Evolutionary conservation across 1,140 invertebrate genomes (phyloP), one percentile per base, ranked within the genome.

Genomic region (Philotrypesis tridentata): DNA sequence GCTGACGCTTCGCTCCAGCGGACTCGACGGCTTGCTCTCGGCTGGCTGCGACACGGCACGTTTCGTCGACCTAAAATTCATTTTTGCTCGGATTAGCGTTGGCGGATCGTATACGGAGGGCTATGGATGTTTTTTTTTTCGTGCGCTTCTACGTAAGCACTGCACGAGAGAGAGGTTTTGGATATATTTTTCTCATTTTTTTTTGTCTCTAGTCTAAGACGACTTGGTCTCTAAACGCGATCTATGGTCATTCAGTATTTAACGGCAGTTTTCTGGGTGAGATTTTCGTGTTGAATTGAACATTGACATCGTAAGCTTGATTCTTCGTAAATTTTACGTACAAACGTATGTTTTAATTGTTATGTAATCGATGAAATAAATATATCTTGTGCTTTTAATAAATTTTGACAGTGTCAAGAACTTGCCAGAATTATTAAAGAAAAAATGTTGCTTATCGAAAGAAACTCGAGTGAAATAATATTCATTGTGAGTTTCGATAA

Each of bases 1-100:
- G 72, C 90, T 92, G 67, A 89, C 90, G 78, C 89, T 91, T 84
- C 91, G 85, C 79, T 91, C 90, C 85, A 92, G 60, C 0, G 40
- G 55, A 27, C 33, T 23, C 5, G 4, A 14, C 23, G 78, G 67
- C 25, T 86, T 77, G 85, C 71, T 83, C 86, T 89, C 60, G 85
- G 82, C 81, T 79, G 89, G 88, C 55, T 91, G 90, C 21, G 91
- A 90, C 40, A 89, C 87, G 37, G 89, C 87, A 77, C 90, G 90
- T 78, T 91, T 92, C n/a, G 89, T 85, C 83, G 88, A 83, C 85
- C 90, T 91, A 87, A 87, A 91, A 89, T 77, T 65, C 2, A 63
- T 73, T 65, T 55, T 37, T 37, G 2, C 7, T 21, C n/a, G 5
- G 6, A 55, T 55, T 55, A 21, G 21, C n/a, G 21, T 55, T 55